Percentiles rank a stretch among this genome's conserved stretches.
Conservation (phyloP, 35 echinoderm and acorn worm species). For the Ophioderma brevispina region DNA sequence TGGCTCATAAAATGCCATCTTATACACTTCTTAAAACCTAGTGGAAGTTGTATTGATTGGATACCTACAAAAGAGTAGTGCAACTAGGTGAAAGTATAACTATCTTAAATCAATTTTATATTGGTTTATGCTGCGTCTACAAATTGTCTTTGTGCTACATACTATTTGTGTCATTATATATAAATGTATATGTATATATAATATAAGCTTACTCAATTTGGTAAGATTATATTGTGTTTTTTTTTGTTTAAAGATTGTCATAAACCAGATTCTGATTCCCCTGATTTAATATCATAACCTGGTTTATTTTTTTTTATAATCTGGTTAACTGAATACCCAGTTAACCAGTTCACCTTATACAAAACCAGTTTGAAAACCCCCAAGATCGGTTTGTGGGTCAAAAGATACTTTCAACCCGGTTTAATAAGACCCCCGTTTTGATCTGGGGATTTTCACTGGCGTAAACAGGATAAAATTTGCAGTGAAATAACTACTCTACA, state of each 20-base stretch:
- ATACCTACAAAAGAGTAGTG: background rate
- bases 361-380: background rate
- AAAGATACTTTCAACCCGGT: background rate
- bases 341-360: background rate
- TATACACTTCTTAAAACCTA: background rate
- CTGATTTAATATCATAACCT: background rate
- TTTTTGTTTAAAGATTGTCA: background rate
- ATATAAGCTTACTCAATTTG: background rate
- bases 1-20: background rate
- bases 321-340: background rate
- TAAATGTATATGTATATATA: slow-evolving; percentile 11
- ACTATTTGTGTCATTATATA: background rate
- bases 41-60: background rate
- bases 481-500: background rate
- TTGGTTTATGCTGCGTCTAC: background rate
- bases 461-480: background rate
- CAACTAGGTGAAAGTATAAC: background rate
- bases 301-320: background rate
- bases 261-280: background rate
- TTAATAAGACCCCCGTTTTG: background rate
- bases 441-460: background rate
- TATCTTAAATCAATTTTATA: background rate
- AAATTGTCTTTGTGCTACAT: background rate
- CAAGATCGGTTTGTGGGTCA: background rate
- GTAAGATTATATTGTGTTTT: background rate